Conservation (phyloP, 2,888 invertebrate species). For the Elmis aenea region DNA sequence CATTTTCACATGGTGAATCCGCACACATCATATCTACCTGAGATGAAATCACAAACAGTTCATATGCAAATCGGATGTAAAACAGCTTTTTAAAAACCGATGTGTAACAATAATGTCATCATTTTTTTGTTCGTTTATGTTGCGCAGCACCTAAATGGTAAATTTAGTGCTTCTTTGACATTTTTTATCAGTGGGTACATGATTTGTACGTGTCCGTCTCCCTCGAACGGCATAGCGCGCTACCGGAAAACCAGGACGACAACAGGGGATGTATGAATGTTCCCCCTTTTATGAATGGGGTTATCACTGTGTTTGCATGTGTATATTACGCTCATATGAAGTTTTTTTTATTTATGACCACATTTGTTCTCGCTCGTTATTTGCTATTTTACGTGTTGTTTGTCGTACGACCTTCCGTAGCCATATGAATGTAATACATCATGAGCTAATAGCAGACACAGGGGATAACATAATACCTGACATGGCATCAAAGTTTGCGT, state of each 20-base stretch:
- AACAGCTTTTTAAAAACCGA: constrained; percentile 21
- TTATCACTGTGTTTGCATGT: constrained; percentile 27
- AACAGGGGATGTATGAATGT: constrained; percentile 11
- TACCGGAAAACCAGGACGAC: constrained; percentile 6
- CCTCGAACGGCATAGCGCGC: neutral
- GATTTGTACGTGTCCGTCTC: neutral
- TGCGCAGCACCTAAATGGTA: constrained; percentile 17
- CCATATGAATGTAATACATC: constrained; percentile 14
- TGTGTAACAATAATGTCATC: constrained; percentile 27
- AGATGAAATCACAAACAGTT: constrained; percentile 2
- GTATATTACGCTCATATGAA: constrained; percentile 22
- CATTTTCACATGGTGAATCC: neutral
- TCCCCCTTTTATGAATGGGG: constrained; percentile 24
- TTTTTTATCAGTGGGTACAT: constrained; percentile 11
- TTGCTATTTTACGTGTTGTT: constrained; percentile 18
- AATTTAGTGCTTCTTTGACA: constrained; percentile 22
- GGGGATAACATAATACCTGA: too few species aligned
- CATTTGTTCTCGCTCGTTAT: constrained; percentile 25
- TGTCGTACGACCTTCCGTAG: constrained; percentile 12
- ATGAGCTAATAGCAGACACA: constrained; percentile 5
- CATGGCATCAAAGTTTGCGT: too few species aligned
- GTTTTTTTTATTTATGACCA: constrained; percentile 24
- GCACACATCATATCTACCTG: neutral
- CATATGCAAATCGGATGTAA: constrained; percentile 14
- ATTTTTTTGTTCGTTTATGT: constrained; percentile 15